phyloP scores from a whole-genome alignment of 2,888 invertebrate species.

The Anthrax anthrax region DNA sequence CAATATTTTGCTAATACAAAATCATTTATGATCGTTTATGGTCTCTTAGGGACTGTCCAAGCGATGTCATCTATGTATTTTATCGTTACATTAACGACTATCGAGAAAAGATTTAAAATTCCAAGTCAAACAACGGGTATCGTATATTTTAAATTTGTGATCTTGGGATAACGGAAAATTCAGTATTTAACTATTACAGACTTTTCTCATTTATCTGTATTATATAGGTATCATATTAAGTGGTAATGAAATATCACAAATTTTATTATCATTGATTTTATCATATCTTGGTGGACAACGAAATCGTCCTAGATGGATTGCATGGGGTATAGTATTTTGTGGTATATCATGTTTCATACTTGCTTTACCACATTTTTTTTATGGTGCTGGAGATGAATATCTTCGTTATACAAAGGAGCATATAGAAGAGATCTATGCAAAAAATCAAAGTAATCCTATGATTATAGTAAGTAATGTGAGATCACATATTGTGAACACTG shows the following conservation, averaged over 20 bases:
- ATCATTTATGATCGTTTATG: constrained; percentile 45
- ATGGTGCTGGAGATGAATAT: constrained; percentile 41
- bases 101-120: constrained; percentile 53
- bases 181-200: no score
- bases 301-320: constrained; percentile 52
- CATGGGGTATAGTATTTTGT: constrained; percentile 46
- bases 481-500: no score
- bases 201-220: background rate
- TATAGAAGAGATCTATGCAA: constrained; percentile 15
- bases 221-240: constrained; percentile 46
- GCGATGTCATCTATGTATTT: constrained; percentile 52
- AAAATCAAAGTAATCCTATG: constrained; percentile 13
- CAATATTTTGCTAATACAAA: constrained; percentile 43
- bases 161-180: no score
- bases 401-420: constrained; percentile 32
- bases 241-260: constrained; percentile 55
- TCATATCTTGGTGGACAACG: constrained; percentile 51
- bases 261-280: constrained; percentile 44
- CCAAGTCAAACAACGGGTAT: constrained; percentile 51
- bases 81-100: constrained; percentile 47
- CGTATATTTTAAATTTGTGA: no score
- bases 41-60: constrained; percentile 47
- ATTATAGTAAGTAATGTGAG: no score
- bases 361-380: constrained; percentile 45
- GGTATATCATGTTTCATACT: constrained; percentile 45